Evolutionary conservation across 2,888 invertebrate genomes (phyloP), one percentile per base, ranked within the genome.

Genomic region (Arge pagana): DNA sequence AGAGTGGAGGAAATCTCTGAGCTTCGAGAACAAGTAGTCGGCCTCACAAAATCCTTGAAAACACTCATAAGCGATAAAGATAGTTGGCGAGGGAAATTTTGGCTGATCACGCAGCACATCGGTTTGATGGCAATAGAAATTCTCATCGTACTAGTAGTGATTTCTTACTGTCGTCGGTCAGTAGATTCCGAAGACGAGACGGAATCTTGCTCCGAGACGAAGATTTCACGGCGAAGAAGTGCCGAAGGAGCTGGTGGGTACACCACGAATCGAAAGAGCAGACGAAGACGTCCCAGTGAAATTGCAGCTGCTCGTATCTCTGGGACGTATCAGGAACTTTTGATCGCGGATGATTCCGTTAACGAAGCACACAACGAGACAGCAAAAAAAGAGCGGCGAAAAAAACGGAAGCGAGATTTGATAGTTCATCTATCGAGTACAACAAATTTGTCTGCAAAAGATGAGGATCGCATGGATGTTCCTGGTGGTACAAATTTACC

Each of bases 1-100:
- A 89, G 89, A 67, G 81, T 87, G 45, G 91, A 93, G 56, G 93
- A 94, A 64, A 85, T 90, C 78, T 74, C 84, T 50, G 78, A 80
- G 56, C 74, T 89, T 15, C 83, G 85, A 51, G 83, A 85, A 43
- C 86, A 88, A 67, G 77, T 92, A 23, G 78, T 81, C 1, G 81
- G 81, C 24, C 78, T 91, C 50, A 82, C 86, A 0, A 71, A 79
- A 8, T 81, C 84, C 1, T 78, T 91, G 42, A 84, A 83, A 37
- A 71, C 77, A 2, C 72, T 88, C 10, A 74, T 85, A 59, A 79
- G 82, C 3, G 88, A 88, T 61, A 79, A 83, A 37, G 83, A 86
- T 50, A 84, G 82, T 60, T 87, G 86, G 84, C 79, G 82, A 41
- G 82, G 82, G 23, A 83, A 81, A 60, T 72, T 83, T 16, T 82